Evolutionary conservation across 2,113 vertebrate genomes (phyloP).

Genomic region (Actenoides hombroni): DNA sequence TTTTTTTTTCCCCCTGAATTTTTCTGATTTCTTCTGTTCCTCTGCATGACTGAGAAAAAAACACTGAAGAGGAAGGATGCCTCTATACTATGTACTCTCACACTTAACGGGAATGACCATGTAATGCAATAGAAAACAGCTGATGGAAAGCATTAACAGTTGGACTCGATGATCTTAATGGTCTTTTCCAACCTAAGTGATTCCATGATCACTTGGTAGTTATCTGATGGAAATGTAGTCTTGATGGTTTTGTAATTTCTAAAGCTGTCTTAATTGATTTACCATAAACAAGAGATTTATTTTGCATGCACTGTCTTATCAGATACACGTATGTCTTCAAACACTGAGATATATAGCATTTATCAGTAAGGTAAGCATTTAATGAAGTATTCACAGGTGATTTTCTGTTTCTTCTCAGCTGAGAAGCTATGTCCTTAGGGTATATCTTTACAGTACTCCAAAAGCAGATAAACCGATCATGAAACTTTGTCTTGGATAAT

Average conservation of each 20-base stretch:
- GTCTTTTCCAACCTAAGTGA: too few relatives aligned
- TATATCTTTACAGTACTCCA: neutral
- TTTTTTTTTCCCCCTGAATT: neutral
- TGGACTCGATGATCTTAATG: too few relatives aligned
- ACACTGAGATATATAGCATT: neutral
- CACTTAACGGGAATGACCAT: neutral
- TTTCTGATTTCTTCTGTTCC: neutral
- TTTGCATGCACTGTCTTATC: neutral
- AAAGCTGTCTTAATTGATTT: neutral
- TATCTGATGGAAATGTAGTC: neutral
- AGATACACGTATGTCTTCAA: neutral
- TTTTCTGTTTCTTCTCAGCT: neutral
- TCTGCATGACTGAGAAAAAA: neutral
- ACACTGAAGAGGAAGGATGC: neutral
- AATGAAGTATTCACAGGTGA: neutral
- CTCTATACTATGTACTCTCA: rapidly evolving
- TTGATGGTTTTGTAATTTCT: neutral
- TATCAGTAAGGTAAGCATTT: neutral
- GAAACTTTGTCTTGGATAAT: neutral
- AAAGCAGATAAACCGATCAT: neutral
- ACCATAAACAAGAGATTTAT: neutral
- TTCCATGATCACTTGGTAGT: neutral
- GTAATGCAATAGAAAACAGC: neutral
- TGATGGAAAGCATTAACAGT: neutral
- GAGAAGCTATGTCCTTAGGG: neutral